Conservation (phyloP, 2,797 vertebrate genomes). For the Anguilla marmorata region DNA sequence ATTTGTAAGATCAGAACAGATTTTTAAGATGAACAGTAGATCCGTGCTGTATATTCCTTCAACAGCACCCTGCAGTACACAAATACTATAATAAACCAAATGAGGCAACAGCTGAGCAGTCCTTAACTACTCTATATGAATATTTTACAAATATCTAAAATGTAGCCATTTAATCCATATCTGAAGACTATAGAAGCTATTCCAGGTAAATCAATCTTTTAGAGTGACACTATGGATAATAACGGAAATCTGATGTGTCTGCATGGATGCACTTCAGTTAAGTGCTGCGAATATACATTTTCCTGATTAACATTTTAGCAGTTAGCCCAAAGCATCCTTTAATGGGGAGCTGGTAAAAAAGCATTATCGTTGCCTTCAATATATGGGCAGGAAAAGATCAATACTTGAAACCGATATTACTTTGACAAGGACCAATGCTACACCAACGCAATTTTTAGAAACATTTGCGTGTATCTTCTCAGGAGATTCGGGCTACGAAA, state of each 20-base stretch:
- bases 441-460: slow-evolving; percentile 13
- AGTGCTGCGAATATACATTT: not conserved
- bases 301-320: not conserved
- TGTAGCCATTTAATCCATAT: not conserved
- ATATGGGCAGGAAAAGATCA: slow-evolving; percentile 17
- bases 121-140: not conserved
- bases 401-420: not conserved
- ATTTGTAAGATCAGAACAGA: not conserved
- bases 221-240: not conserved
- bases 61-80: not conserved
- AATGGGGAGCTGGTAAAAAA: slow-evolving; percentile 3
- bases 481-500: not conserved
- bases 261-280: slow-evolving; percentile 6
- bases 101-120: not conserved
- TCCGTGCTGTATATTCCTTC: not conserved
- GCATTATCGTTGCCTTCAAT: slow-evolving; percentile 17
- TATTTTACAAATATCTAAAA: not conserved
- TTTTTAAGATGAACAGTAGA: not conserved
- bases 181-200: not conserved
- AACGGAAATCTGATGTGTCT: not conserved
- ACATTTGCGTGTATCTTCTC: not conserved
- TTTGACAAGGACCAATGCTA: not conserved
- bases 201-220: not conserved
- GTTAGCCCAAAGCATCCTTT: not conserved
- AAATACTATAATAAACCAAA: not conserved